These are phyloP conservation scores for Pseudomugil tenellus DNA, from an alignment of 2,797 vertebrate genomes.

Conservation along the genomic window DNA sequence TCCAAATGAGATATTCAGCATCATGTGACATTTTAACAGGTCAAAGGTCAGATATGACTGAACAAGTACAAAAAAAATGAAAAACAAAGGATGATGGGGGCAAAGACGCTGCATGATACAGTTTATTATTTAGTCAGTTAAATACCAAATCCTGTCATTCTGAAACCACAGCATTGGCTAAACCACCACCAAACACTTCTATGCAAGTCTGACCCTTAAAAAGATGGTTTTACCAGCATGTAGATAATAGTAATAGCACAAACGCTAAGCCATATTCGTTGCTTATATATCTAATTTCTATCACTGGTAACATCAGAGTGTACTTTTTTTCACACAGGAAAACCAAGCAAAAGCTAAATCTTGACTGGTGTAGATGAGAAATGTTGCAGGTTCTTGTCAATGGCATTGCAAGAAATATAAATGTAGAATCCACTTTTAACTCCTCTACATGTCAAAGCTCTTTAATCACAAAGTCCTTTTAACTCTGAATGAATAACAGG, in stretches of 20 bases:
- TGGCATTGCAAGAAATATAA: not conserved
- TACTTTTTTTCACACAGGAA: not conserved
- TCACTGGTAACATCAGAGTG: not conserved
- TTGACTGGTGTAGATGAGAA: not conserved
- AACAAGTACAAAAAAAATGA: not conserved
- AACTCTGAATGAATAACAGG: not conserved
- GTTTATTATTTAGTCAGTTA: not conserved
- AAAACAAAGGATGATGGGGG: not conserved
- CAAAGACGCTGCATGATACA: not conserved
- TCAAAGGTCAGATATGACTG: not conserved
- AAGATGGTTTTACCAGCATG: not conserved
- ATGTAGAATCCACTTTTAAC: not conserved
- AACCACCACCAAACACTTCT: not conserved
- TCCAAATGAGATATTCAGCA: conserved; percentile 12
- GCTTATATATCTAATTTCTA: not conserved
- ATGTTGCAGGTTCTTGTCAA: not conserved
- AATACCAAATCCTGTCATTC: too few relatives aligned
- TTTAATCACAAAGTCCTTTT: not conserved
- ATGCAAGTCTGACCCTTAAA: not conserved
- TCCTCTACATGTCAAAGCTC: not conserved
- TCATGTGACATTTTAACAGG: conserved; percentile 2
- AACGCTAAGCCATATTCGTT: not conserved
- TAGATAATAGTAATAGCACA: not conserved
- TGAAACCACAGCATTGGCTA: not conserved
- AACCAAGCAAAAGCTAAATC: not conserved